These are phyloP conservation scores for Agelaius tricolor DNA, from an alignment of 2,113 vertebrate species.

Conservation along the genomic window DNA sequence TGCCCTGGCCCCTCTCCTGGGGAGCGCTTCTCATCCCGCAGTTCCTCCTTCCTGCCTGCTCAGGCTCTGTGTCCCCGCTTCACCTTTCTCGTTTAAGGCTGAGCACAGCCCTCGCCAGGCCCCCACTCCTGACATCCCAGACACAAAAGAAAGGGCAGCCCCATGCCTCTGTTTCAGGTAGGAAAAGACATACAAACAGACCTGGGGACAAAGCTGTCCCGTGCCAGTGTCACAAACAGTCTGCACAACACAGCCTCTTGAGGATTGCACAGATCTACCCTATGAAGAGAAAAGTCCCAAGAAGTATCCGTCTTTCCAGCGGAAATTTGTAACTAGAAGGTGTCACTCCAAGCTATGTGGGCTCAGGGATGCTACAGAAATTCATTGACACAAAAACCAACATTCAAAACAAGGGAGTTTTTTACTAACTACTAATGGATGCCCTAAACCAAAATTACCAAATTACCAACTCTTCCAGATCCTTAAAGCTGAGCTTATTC, in stretches of 20 bases:
- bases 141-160: neutral
- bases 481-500: neutral
- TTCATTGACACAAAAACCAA: neutral
- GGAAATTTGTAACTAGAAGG: neutral
- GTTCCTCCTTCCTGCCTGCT: neutral
- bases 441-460: neutral
- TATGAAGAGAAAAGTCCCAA: neutral
- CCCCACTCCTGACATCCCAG: neutral
- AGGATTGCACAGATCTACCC: neutral
- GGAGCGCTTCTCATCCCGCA: neutral
- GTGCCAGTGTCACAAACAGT: neutral
- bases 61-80: neutral
- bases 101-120: neutral
- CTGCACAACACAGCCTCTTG: neutral
- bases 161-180: neutral
- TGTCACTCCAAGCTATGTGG: rapidly evolving
- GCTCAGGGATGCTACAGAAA: neutral
- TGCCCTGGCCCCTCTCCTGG: neutral
- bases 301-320: neutral
- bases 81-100: neutral
- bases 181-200: rapidly evolving
- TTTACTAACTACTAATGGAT: neutral
- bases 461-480: neutral
- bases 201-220: neutral
- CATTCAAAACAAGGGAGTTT: neutral